Conservation (phyloP, 2,797 vertebrate genomes). For the Lithobates sylvaticus region DNA sequence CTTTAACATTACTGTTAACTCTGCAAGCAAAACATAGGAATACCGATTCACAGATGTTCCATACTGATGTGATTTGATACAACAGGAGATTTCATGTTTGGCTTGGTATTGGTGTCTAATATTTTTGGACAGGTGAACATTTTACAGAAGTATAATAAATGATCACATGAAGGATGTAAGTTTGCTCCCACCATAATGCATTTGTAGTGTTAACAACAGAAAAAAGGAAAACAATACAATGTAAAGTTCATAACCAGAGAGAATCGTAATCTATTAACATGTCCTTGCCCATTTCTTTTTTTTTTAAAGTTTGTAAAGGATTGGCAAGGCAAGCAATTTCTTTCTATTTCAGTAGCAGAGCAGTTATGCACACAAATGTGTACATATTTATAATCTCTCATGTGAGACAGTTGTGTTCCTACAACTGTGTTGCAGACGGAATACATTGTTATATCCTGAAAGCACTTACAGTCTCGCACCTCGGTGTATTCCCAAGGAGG, state of each 20-base stretch:
- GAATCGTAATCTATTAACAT: too few relatives aligned
- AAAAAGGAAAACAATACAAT: background rate
- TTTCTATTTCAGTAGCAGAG: constrained; percentile 23
- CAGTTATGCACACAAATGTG: constrained; percentile 21
- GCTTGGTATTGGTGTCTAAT: too few relatives aligned
- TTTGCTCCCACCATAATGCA: background rate
- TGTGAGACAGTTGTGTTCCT: constrained; percentile 54
- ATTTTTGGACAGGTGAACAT: background rate
- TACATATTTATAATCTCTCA: constrained; percentile 49
- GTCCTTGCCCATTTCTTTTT: too few relatives aligned
- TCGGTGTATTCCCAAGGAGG: constrained; percentile 73
- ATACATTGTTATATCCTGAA: constrained; percentile 71
- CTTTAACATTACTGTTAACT: too few relatives aligned
- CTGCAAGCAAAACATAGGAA: background rate
- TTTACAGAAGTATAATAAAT: background rate
- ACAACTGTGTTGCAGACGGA: constrained; percentile 68
- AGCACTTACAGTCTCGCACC: constrained; percentile 63
- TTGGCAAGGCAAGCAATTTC: constrained; percentile 22
- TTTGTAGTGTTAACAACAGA: background rate
- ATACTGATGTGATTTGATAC: background rate
- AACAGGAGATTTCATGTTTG: background rate
- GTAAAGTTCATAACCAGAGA: too few relatives aligned
- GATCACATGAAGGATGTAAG: background rate
- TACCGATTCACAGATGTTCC: background rate
- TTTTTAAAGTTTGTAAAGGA: background rate